These are phyloP conservation scores for Darevskia mixta DNA, from an alignment of 2,797 vertebrate species.

Conservation along the genomic window DNA sequence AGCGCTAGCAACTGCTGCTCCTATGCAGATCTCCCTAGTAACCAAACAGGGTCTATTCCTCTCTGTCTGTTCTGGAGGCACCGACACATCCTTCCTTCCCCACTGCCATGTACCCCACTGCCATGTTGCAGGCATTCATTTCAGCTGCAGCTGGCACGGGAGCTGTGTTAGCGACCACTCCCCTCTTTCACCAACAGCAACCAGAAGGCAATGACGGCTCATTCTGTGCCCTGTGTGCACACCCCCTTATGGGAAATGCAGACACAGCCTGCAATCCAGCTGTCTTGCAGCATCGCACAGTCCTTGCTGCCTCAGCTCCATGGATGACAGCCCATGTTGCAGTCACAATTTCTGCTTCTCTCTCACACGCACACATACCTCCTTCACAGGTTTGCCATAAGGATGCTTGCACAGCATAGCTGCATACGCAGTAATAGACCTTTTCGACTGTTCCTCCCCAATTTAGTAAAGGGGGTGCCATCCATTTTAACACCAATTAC, in stretches of 20 bases:
- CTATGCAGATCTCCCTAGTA: constrained; percentile 33
- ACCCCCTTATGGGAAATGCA: background rate
- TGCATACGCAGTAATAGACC: background rate
- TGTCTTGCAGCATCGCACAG: background rate
- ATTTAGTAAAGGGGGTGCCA: background rate
- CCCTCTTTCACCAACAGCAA: constrained; percentile 33
- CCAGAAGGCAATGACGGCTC: constrained; percentile 13
- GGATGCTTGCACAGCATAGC: background rate
- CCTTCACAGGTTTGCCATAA: background rate
- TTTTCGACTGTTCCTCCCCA: background rate
- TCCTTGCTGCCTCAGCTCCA: background rate
- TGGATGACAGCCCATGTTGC: background rate
- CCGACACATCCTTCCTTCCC: background rate
- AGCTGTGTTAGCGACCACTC: constrained; percentile 28
- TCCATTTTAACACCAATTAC: constrained; percentile 16
- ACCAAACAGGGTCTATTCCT: constrained; percentile 19
- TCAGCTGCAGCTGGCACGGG: constrained; percentile 13
- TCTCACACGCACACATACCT: background rate
- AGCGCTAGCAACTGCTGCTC: background rate
- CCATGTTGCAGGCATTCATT: background rate
- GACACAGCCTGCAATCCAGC: background rate
- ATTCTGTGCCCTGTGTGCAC: background rate
- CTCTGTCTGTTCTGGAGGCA: constrained; percentile 10
- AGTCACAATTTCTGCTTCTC: background rate
- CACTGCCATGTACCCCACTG: background rate